phyloP scores from a whole-genome alignment of 2,797 vertebrate genomes.

The Molossus molossus region DNA sequence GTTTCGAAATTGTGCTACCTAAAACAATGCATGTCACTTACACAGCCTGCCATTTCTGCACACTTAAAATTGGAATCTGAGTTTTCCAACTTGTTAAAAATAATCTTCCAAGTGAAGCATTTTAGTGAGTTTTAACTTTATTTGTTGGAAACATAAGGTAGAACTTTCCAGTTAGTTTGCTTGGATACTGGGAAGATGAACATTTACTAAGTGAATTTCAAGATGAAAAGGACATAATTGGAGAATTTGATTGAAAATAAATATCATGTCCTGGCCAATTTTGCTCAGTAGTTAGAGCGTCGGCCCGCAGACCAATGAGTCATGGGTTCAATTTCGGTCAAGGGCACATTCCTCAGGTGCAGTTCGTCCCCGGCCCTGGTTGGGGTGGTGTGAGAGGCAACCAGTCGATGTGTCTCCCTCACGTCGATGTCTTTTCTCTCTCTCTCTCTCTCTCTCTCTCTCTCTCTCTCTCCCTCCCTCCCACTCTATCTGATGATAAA shows the following conservation, averaged over 20 bases:
- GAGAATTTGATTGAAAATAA: background rate
- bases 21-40: background rate
- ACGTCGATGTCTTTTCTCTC: too few relatives aligned
- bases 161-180: background rate
- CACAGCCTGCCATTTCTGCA: background rate
- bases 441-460: too few relatives aligned
- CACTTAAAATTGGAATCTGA: background rate
- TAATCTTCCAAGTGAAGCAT: background rate
- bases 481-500: too few relatives aligned
- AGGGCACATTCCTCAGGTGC: too few relatives aligned
- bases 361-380: too few relatives aligned
- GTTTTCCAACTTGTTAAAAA: background rate
- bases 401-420: too few relatives aligned
- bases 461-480: too few relatives aligned
- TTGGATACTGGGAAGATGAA: background rate
- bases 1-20: conserved; percentile 12
- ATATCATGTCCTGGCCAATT: too few relatives aligned
- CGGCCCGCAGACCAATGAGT: too few relatives aligned
- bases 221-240: background rate
- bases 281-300: too few relatives aligned
- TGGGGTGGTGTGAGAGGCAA: too few relatives aligned
- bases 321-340: too few relatives aligned
- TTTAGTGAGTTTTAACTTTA: background rate
- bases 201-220: conserved; percentile 15
- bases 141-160: conserved; percentile 34